phyloP scores from a whole-genome alignment of 2,888 invertebrate species.

The Apamea sordens region DNA sequence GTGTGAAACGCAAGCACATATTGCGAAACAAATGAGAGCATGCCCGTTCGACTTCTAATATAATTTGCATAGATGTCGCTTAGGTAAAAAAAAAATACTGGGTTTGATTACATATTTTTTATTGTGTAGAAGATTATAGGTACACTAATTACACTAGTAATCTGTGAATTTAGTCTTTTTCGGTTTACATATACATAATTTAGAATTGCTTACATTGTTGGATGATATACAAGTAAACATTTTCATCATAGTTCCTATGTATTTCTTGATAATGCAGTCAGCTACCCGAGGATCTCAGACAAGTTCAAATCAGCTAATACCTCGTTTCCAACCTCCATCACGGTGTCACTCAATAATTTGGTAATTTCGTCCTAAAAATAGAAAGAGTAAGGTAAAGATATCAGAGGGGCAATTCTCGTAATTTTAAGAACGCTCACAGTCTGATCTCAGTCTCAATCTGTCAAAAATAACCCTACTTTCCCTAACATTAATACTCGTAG shows the following conservation, averaged over 20 bases:
- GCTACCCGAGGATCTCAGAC: conserved; percentile 63
- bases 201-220: background rate
- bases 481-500: too few species aligned
- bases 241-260: background rate
- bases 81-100: background rate
- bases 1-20: background rate
- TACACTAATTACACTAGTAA: background rate
- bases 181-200: background rate
- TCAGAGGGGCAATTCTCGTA: too few species aligned
- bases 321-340: conserved; percentile 73
- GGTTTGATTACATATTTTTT: background rate
- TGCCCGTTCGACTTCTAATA: background rate
- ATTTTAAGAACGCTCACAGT: too few species aligned
- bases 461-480: too few species aligned
- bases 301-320: conserved; percentile 75
- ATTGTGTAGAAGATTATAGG: background rate
- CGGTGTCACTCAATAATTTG: conserved; percentile 69
- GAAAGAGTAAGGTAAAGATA: background rate
- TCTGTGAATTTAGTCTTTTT: too few species aligned
- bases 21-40: background rate
- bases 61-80: conserved; percentile 37
- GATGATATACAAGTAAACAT: background rate
- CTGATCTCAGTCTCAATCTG: too few species aligned
- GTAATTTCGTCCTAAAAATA: conserved; percentile 76
- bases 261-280: background rate